Evolutionary conservation across 2,888 invertebrate species (phyloP).

Genomic region (Idaea biselata): DNA sequence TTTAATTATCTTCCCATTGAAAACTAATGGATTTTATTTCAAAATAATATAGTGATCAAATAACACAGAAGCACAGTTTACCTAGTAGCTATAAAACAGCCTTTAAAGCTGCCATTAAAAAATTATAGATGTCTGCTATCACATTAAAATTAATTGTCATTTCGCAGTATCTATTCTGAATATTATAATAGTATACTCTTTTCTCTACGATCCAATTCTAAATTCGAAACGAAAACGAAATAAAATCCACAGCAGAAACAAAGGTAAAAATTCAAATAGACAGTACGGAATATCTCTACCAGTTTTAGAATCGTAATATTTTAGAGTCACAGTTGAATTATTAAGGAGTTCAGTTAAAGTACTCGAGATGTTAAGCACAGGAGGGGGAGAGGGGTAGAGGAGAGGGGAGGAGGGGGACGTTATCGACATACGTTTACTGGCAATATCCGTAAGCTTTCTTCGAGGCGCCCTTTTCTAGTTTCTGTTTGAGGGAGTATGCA

Average conservation of each 20-base stretch:
- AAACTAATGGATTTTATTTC: too few relatives aligned
- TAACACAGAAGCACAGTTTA: too few relatives aligned
- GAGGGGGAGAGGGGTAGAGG: conserved; percentile 18
- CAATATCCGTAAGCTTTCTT: conserved; percentile 57
- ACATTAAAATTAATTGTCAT: background rate
- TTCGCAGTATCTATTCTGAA: background rate
- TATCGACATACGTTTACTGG: conserved; percentile 60
- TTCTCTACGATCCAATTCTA: background rate
- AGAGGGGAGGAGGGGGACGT: conserved; percentile 21
- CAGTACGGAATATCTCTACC: background rate
- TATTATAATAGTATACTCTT: background rate
- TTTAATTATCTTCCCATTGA: too few relatives aligned
- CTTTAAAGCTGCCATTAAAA: too few relatives aligned
- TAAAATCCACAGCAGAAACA: background rate
- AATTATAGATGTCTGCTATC: too few relatives aligned
- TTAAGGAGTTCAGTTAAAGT: conserved; percentile 17
- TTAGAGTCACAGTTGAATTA: conserved; percentile 24
- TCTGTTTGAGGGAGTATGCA: background rate
- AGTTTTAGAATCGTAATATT: conserved; percentile 16
- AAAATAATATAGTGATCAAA: too few relatives aligned
- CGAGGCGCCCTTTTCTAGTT: conserved; percentile 46
- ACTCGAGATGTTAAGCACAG: conserved; percentile 32
- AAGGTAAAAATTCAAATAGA: background rate
- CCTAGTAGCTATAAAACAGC: too few relatives aligned
- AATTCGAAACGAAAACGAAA: background rate